Base-by-base conservation (phyloP, 2,797 vertebrate species). In the Cyclura pinguis region DNA sequence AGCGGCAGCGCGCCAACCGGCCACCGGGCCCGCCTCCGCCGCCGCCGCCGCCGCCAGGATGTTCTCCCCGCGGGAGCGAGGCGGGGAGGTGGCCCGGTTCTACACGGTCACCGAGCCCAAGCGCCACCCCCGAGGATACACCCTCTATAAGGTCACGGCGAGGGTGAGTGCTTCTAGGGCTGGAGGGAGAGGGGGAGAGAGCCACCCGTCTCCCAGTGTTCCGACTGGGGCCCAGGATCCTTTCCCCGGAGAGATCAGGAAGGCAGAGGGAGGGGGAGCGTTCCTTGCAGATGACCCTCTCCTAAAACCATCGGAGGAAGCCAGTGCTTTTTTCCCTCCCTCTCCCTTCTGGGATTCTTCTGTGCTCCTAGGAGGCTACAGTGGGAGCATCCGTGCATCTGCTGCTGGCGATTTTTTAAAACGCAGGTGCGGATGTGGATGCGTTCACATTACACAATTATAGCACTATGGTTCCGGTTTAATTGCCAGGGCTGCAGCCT, bases 71-170 rank as follows among this genome's bases (percentile, higher is more conserved):
- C 96, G 98, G 97, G 98, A 98, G 93, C 98, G 95, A 95, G 89
- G 95, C 85, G 98, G 98, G 95, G 98, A 99, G 93, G 96, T 99
- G 94, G 99, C 98, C 97, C 98, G 99, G 38, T 99, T 99, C 98
- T 99, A 99, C 97, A 99, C 98, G 85, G 98, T 99, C 94, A 99
- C 98, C 10, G 98, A 99, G 55, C 98, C 99, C 50, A 98, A 98
- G 94, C 98, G 98, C 92, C 99, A 99, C 94, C 96, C 97, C 82
- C 98, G 98, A 96, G 99, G 99, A 62, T 98, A 99, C 89, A 99
- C 99, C n/a, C 98, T 99, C 76, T 99, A 99, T 97, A 99, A 98
- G 97, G 99, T 99, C 95, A 99, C 99, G 72, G 99, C 98, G 72
- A 97, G 98, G 98, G 99, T 99, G 96, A 98, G 99, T 98, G 67